These are phyloP conservation scores for Rhogogaster chlorosoma DNA, from an alignment of 2,888 invertebrate genomes.

Conservation along the genomic window DNA sequence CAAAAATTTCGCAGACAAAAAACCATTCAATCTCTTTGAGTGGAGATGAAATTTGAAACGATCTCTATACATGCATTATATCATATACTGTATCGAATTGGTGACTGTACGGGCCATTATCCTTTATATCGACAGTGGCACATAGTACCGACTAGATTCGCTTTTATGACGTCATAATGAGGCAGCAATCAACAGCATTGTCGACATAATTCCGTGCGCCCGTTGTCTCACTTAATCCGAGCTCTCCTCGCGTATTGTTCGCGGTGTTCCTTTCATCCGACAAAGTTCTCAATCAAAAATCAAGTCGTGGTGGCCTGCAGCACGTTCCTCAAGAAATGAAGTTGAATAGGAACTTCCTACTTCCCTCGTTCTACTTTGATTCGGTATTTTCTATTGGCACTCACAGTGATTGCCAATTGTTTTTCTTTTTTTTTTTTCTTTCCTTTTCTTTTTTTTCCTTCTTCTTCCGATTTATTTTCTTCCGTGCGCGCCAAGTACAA, in stretches of 20 bases:
- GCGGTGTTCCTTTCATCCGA: constrained; percentile 45
- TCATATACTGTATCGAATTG: background rate
- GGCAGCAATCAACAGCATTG: constrained; percentile 76
- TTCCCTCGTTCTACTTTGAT: constrained; percentile 28
- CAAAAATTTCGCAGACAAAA: background rate
- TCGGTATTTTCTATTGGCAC: constrained; percentile 36
- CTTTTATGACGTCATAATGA: constrained; percentile 77
- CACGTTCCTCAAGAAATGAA: constrained; percentile 21
- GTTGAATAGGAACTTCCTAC: constrained; percentile 25
- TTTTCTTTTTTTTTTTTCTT: background rate
- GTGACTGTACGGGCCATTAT: constrained; percentile 66
- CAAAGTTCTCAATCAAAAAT: constrained; percentile 48
- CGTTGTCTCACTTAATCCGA: constrained; percentile 71
- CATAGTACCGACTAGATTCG: constrained; percentile 73
- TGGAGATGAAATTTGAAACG: constrained; percentile 35
- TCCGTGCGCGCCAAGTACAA: background rate
- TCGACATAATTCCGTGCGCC: constrained; percentile 75
- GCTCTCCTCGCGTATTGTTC: constrained; percentile 38
- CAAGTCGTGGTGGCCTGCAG: constrained; percentile 30
- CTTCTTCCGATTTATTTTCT: background rate
- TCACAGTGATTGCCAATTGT: constrained; percentile 43
- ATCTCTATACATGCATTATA: background rate
- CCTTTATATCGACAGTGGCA: constrained; percentile 69
- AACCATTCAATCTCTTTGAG: background rate
- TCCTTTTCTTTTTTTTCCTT: too few relatives aligned